A percentile compares a stretch with the other conserved stretches of the same genome.
These are phyloP conservation scores for Vespertilio murinus DNA, from an alignment of 2,797 vertebrate genomes.

Conservation along the genomic window DNA sequence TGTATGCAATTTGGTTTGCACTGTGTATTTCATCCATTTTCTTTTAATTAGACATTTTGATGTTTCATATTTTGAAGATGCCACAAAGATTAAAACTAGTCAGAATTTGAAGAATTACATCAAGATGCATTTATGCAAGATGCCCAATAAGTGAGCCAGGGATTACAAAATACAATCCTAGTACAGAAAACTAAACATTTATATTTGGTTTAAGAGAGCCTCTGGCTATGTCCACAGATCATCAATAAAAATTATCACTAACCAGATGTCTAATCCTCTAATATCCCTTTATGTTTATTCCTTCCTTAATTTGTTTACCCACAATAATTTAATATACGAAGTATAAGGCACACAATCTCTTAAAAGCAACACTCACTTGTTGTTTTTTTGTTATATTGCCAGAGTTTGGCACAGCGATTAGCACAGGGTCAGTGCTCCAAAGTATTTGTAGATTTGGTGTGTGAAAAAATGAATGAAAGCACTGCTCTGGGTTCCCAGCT, in stretches of 20 bases:
- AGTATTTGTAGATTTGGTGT: neutral
- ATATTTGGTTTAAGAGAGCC: neutral
- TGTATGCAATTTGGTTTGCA: slow-evolving; percentile 20
- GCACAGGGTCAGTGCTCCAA: neutral
- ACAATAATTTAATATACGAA: neutral
- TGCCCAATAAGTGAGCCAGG: neutral
- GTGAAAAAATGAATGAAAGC: neutral
- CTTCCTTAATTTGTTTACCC: neutral
- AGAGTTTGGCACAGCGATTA: neutral
- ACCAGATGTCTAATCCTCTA: neutral
- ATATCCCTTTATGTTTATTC: neutral
- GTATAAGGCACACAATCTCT: neutral
- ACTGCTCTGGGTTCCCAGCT: neutral
- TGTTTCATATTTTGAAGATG: slow-evolving; percentile 39
- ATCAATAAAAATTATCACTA: neutral
- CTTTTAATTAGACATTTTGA: slow-evolving; percentile 18
- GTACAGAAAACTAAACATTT: neutral
- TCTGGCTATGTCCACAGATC: neutral
- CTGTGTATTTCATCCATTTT: neutral
- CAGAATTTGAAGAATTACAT: neutral
- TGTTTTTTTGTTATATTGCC: neutral
- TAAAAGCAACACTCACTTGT: neutral
- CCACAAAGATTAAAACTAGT: neutral
- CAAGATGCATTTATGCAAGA: neutral
- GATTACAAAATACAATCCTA: neutral